Conservation (phyloP, 2,797 vertebrate species). For the Siniperca scherzeri region DNA sequence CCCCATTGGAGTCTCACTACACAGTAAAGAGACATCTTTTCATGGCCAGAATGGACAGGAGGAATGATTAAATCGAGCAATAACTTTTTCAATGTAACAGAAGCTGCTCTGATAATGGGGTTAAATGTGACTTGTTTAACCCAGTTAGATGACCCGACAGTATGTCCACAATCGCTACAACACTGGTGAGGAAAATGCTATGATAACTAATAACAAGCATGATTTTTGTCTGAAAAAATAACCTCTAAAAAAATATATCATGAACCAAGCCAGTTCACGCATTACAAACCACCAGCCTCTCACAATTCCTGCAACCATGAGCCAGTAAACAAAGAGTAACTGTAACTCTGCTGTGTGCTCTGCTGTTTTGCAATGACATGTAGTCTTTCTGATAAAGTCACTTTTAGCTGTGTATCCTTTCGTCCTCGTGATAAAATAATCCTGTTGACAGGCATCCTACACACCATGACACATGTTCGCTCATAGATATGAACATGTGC, state of each 20-base stretch:
- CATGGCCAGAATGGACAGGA: no score
- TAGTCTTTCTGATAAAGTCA: neutral
- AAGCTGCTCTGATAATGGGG: no score
- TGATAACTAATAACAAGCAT: neutral
- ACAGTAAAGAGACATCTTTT: no score
- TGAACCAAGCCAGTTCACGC: neutral
- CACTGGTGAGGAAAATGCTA: neutral
- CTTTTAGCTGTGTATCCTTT: neutral
- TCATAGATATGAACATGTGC: no score
- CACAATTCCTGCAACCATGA: conserved; percentile 4
- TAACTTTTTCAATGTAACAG: no score
- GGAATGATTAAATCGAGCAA: no score
- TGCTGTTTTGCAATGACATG: neutral
- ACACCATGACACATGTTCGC: neutral
- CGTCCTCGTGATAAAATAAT: neutral
- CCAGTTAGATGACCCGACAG: no score
- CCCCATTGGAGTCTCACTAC: no score
- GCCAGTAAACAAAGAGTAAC: neutral
- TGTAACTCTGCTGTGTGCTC: neutral
- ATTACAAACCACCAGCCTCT: neutral
- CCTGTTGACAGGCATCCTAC: neutral
- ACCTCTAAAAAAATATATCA: neutral
- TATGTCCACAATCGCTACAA: neutral
- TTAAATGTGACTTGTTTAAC: no score
- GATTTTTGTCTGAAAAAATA: neutral